Conservation (phyloP, 2,113 vertebrate genomes). For the Platichthys flesus region DNA sequence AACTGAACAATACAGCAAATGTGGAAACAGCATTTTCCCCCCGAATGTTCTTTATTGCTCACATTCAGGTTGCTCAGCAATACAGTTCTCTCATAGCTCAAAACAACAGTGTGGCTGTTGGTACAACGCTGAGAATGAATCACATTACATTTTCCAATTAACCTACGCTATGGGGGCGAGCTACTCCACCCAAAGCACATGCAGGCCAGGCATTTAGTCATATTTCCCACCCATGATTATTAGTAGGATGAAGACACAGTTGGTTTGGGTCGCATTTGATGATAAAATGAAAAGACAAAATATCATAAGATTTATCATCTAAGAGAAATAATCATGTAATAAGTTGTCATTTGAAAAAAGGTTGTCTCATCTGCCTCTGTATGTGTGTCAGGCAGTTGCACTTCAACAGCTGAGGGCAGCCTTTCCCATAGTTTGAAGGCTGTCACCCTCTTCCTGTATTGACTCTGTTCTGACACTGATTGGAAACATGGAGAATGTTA, state of each 20-base stretch:
- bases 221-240: background rate
- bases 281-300: background rate
- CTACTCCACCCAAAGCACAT: background rate
- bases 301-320: background rate
- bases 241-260: background rate
- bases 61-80: background rate
- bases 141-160: background rate
- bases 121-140: background rate
- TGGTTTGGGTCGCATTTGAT: background rate
- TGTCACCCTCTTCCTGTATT: background rate
- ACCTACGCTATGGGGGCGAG: background rate
- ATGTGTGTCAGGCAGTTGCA: background rate
- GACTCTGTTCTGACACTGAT: background rate
- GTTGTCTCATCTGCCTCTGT: background rate
- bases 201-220: background rate
- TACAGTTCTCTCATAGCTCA: background rate
- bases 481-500: background rate
- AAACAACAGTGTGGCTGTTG: background rate
- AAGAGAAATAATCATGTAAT: background rate
- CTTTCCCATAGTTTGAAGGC: slow-evolving; percentile 83
- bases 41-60: background rate
- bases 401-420: slow-evolving; percentile 85
- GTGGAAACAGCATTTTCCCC: background rate
- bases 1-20: background rate
- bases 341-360: background rate